Base-by-base conservation (phyloP, 2,113 vertebrate genomes). In the Athene noctua region DNA sequence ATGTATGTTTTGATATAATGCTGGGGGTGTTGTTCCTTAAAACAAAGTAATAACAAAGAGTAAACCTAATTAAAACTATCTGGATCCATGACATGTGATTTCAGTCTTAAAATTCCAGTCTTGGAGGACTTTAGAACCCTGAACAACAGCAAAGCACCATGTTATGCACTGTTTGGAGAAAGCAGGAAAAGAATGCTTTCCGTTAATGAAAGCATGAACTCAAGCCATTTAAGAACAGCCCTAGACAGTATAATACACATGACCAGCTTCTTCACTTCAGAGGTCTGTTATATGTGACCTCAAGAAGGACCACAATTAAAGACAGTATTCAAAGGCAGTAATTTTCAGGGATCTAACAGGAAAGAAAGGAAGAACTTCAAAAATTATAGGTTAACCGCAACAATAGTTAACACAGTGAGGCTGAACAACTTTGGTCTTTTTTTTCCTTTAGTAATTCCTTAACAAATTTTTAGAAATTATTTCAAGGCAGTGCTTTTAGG, bases 221-320 rank as follows among this genome's bases (percentile, higher is more conserved):
- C 44, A 59, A 46, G 44, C 16, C 11, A 59, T 12, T 65, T 49
- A 74, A 36, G 29, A 73, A 29, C 8, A 78, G 32, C 32, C 42
- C 61, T 58, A 62, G 10, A 4, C 4, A 38, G 23, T 13, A 44
- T 21, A 66, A 5, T 5, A 70, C 1, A 52, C 10, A 38, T 0
- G 0, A 58, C 12, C 57, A 49, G 38, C 38, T 65, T 44, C 40
- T 68, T 75, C 61, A 42, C 22, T 73, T 58, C 66, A 49, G 30
- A 42, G 26, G 16, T 46, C 47, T 73, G 23, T 67, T 51, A 21
- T 3, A 44, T 5, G 11, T 13, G 26, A 79, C 38, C 42, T 73
- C 44, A 68, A 21, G 36, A 73, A 82, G 16, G 29, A 51, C 11
- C 42, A 74, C 10, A 78, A 62, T 34, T 46, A 67, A 46, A 78